These are phyloP conservation scores for Arremon brunneinucha DNA, from an alignment of 2,797 vertebrate genomes.

Conservation along the genomic window DNA sequence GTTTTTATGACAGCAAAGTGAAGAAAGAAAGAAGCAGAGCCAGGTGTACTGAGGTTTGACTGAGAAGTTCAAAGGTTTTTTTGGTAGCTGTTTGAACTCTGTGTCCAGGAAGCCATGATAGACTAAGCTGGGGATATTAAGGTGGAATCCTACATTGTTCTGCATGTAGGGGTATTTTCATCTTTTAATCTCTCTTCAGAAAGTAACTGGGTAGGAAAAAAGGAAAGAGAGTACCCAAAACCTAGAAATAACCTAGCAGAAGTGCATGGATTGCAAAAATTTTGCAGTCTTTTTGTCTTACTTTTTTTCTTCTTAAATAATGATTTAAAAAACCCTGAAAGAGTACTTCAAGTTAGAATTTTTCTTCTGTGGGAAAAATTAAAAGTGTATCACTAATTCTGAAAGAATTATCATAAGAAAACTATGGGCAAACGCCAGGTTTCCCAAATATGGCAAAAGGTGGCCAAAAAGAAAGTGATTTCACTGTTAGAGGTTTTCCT, in stretches of 20 bases:
- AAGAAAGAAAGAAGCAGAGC: neutral
- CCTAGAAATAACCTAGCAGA: neutral
- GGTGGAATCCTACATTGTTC: neutral
- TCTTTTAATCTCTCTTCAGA: neutral
- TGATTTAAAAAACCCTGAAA: neutral
- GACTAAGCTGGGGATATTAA: neutral
- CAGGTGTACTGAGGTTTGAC: neutral
- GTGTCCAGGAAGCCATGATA: neutral
- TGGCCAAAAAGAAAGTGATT: neutral
- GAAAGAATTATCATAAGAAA: neutral
- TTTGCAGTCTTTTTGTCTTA: neutral
- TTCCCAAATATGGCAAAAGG: neutral
- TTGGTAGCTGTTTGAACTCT: neutral
- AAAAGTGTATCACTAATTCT: neutral
- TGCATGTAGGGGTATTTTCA: neutral
- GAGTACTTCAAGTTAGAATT: neutral
- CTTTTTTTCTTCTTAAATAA: neutral
- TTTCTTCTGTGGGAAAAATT: neutral
- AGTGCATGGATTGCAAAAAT: neutral
- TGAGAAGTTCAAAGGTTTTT: neutral
- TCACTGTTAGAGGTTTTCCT: neutral
- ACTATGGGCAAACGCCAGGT: neutral
- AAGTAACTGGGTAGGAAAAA: neutral
- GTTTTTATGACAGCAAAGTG: neutral
- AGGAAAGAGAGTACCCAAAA: neutral